These are phyloP conservation scores for Nestor notabilis DNA, from an alignment of 2,113 vertebrate genomes.

Conservation along the genomic window DNA sequence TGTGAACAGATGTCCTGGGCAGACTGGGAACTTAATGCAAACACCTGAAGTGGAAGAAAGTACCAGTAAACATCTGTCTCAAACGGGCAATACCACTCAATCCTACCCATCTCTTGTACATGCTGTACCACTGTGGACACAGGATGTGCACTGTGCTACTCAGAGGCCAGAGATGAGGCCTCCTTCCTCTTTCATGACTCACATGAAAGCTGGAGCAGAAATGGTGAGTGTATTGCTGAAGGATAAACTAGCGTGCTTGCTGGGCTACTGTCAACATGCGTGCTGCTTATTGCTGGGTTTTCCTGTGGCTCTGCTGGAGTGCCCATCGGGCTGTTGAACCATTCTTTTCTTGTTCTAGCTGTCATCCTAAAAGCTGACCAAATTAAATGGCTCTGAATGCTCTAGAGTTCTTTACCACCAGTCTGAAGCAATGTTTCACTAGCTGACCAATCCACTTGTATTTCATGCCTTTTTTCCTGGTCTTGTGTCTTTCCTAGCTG, in stretches of 20 bases:
- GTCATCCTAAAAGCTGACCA: neutral
- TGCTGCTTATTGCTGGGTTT: neutral
- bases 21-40: neutral
- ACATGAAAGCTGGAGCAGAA: neutral
- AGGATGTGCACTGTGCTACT: fast-evolving
- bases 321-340: neutral
- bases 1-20: neutral
- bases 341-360: neutral
- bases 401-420: neutral
- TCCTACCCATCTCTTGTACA: neutral
- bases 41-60: neutral
- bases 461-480: neutral
- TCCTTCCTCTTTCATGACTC: slow-evolving; percentile 74
- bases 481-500: neutral
- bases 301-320: neutral
- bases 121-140: neutral
- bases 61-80: neutral
- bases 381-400: neutral
- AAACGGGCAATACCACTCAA: neutral
- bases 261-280: neutral
- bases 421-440: neutral
- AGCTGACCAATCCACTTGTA: neutral
- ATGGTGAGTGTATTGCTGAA: slow-evolving; percentile 35
- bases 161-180: slow-evolving; percentile 61
- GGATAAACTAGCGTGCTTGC: neutral